Conservation (phyloP, 2,797 vertebrate genomes). For the Orestias chungarensis region DNA sequence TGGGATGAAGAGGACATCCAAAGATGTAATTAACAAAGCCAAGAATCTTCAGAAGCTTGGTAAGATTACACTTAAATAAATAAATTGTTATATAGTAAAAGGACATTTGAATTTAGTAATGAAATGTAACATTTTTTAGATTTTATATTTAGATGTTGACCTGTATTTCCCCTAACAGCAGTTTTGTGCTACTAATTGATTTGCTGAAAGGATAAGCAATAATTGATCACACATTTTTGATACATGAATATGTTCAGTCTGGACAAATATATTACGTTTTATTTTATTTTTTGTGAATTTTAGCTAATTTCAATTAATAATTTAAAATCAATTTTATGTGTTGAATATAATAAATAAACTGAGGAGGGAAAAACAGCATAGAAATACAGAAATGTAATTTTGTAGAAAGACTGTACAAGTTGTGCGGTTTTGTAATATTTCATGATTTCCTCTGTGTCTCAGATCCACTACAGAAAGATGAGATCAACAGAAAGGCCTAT, state of each 20-base stretch:
- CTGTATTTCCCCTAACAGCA: neutral
- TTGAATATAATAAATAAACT: too few relatives aligned
- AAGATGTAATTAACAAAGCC: slow-evolving; percentile 98
- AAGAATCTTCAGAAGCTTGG: slow-evolving; percentile 97
- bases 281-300: neutral
- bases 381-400: too few relatives aligned
- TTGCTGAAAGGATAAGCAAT: neutral
- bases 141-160: neutral
- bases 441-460: neutral
- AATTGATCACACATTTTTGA: neutral
- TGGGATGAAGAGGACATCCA: slow-evolving; percentile 91
- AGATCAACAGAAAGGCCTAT: slow-evolving; percentile 97
- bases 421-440: neutral
- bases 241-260: neutral
- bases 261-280: neutral
- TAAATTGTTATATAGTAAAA: too few relatives aligned
- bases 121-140: too few relatives aligned
- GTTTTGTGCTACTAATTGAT: neutral
- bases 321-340: too few relatives aligned
- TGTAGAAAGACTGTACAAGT: too few relatives aligned
- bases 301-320: neutral
- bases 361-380: too few relatives aligned
- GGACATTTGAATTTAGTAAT: too few relatives aligned
- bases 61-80: slow-evolving; percentile 69
- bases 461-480: slow-evolving; percentile 97